phyloP scores from a whole-genome alignment of 2,888 invertebrate species.

The Andrena praecox region DNA sequence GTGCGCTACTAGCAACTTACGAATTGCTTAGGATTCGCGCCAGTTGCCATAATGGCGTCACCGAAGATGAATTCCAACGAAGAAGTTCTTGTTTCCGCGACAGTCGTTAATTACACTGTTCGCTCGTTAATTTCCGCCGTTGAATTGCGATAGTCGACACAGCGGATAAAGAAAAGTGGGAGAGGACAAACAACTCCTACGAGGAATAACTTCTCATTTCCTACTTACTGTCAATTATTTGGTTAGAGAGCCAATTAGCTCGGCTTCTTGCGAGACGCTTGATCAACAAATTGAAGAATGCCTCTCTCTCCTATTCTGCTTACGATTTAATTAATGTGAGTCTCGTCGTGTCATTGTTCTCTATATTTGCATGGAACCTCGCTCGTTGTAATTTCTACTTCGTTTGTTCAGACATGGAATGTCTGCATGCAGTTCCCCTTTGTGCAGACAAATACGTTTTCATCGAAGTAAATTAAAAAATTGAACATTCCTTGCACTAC shows the following conservation, averaged over 20 bases:
- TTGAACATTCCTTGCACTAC: too few relatives aligned
- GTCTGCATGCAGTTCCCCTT: slow-evolving; percentile 31
- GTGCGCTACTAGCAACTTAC: neutral
- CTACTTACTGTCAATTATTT: slow-evolving; percentile 65
- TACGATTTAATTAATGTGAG: slow-evolving; percentile 59
- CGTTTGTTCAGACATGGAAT: slow-evolving; percentile 34
- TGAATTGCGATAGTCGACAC: slow-evolving; percentile 37
- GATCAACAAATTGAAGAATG: slow-evolving; percentile 60
- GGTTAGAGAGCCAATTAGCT: slow-evolving; percentile 64
- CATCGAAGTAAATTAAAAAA: neutral
- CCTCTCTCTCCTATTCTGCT: slow-evolving; percentile 46
- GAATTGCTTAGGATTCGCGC: neutral
- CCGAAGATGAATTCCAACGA: neutral
- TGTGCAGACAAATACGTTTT: slow-evolving; percentile 17
- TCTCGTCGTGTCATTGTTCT: slow-evolving; percentile 59
- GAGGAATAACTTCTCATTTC: slow-evolving; percentile 64
- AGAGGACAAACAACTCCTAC: slow-evolving; percentile 61
- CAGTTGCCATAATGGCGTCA: neutral
- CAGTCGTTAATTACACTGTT: slow-evolving; percentile 49
- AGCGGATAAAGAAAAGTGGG: slow-evolving; percentile 47
- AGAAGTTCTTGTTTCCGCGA: slow-evolving; percentile 30
- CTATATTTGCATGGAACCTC: slow-evolving; percentile 52
- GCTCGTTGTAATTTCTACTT: slow-evolving; percentile 43
- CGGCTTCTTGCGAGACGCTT: slow-evolving; percentile 45
- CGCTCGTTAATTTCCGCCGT: slow-evolving; percentile 54